Evolutionary conservation across 2,797 vertebrate species (phyloP).

Genomic region (Enoplosus armatus): DNA sequence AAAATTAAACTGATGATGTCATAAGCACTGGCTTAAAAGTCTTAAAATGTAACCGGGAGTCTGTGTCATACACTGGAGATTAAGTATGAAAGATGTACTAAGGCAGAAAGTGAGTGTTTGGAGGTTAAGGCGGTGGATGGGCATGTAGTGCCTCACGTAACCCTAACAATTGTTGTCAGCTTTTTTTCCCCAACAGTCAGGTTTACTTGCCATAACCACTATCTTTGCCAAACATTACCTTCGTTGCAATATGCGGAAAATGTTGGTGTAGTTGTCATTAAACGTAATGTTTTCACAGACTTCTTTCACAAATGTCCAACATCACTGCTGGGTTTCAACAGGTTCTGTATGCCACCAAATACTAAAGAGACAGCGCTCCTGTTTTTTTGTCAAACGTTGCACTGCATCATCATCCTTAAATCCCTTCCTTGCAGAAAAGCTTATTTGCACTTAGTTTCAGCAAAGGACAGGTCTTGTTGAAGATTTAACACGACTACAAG

Average conservation of each 20-base stretch:
- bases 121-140: background rate
- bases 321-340: background rate
- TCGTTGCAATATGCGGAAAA: background rate
- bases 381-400: background rate
- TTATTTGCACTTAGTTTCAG: slow-evolving; percentile 2
- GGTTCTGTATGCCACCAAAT: background rate
- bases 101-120: background rate
- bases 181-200: too few relatives aligned
- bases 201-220: background rate
- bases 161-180: background rate
- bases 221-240: background rate
- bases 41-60: too few relatives aligned
- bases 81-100: background rate
- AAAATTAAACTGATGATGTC: background rate
- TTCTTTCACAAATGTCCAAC: background rate
- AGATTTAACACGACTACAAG: background rate
- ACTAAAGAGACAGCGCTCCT: background rate
- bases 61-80: too few relatives aligned
- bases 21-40: background rate
- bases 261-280: background rate
- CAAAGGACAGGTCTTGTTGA: background rate
- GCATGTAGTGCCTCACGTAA: too few relatives aligned
- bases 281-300: background rate
- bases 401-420: slow-evolving; percentile 1
- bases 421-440: background rate